A percentile compares a stretch with the other conserved stretches of the same genome.
These are phyloP conservation scores for Notodonta dromedarius DNA, from an alignment of 2,888 invertebrate genomes.

Conservation along the genomic window DNA sequence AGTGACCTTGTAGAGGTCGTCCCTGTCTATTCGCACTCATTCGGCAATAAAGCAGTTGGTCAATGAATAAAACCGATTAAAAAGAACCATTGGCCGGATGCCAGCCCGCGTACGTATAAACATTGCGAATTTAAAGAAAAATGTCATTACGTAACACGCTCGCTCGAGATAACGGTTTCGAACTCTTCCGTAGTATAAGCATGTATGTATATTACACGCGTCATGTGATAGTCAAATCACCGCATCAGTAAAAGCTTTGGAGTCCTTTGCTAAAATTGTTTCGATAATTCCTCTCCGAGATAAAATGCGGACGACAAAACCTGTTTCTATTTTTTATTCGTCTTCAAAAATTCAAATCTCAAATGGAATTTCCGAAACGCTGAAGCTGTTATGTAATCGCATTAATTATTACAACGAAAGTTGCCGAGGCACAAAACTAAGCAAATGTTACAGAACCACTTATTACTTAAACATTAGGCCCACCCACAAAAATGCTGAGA, in stretches of 20 bases:
- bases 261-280: not conserved
- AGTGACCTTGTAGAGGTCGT: constrained; percentile 76
- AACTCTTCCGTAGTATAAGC: constrained; percentile 32
- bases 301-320: not conserved
- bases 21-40: constrained; percentile 67
- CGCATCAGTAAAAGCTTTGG: constrained; percentile 19
- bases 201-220: constrained; percentile 15
- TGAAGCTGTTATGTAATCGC: not conserved
- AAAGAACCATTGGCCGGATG: constrained; percentile 74
- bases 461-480: constrained; percentile 23
- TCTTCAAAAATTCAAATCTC: not conserved
- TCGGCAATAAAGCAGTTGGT: constrained; percentile 74
- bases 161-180: constrained; percentile 41
- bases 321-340: not conserved
- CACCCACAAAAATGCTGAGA: constrained; percentile 25
- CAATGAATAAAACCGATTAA: constrained; percentile 81
- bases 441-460: constrained; percentile 11
- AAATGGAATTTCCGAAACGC: not conserved
- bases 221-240: constrained; percentile 29
- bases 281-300: not conserved
- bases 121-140: constrained; percentile 77
- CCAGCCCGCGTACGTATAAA: constrained; percentile 74
- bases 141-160: constrained; percentile 70
- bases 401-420: constrained; percentile 4
- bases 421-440: constrained; percentile 5